A percentile compares a stretch with the other conserved stretches of the same genome.
phyloP scores from a whole-genome alignment of 2,888 invertebrate genomes.

The Hoplodrina blanda region DNA sequence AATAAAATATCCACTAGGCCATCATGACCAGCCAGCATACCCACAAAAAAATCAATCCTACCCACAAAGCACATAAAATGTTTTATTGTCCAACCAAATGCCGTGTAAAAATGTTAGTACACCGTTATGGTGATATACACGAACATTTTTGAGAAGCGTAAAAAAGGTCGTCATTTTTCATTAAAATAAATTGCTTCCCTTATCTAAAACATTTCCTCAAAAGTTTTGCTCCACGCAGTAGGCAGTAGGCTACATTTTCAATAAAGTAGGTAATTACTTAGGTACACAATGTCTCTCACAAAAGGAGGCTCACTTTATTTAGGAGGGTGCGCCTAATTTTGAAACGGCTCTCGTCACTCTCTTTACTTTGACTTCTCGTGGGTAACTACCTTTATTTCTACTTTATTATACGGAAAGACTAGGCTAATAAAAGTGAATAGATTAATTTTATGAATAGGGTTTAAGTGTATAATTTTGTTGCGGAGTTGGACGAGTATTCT shows the following conservation, averaged over 20 bases:
- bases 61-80: constrained; percentile 58
- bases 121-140: constrained; percentile 60
- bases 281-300: constrained; percentile 65
- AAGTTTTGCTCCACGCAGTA: constrained; percentile 61
- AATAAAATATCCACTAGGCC: too few species aligned
- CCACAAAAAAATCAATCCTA: constrained; percentile 56
- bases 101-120: constrained; percentile 65
- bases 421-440: constrained; percentile 38
- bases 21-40: neutral
- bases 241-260: constrained; percentile 62
- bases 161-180: constrained; percentile 75
- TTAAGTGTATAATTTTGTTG: constrained; percentile 1
- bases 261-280: constrained; percentile 72
- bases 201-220: constrained; percentile 73
- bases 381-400: constrained; percentile 53
- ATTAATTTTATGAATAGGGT: constrained; percentile 31
- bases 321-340: constrained; percentile 60
- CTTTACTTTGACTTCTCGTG: constrained; percentile 53
- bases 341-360: constrained; percentile 54
- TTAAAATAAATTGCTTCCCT: constrained; percentile 77
- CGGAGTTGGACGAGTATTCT: neutral
- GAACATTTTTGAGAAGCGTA: constrained; percentile 62
- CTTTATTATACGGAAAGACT: constrained; percentile 46
- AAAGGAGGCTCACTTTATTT: constrained; percentile 61
- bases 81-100: constrained; percentile 66